phyloP scores from a whole-genome alignment of 35 echinoderm and acorn worm genomes.

The Heliocidaris tuberculata region DNA sequence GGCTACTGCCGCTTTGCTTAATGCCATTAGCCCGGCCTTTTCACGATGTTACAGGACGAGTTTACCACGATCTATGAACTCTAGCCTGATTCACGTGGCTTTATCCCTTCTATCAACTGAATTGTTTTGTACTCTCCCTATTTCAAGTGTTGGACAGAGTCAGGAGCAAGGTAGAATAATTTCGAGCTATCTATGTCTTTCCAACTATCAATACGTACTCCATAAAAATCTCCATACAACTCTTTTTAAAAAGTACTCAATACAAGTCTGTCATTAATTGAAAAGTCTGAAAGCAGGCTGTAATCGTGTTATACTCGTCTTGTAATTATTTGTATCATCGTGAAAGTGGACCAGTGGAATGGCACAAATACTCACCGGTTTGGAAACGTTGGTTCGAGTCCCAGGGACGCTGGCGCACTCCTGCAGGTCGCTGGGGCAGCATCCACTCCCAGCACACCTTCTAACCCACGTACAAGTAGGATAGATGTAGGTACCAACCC shows the following conservation, averaged over 20 bases:
- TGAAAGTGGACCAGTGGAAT: not conserved
- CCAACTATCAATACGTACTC: too few species aligned
- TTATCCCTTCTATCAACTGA: too few species aligned
- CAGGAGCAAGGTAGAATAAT: not conserved
- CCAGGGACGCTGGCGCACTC: slow-evolving; percentile 27
- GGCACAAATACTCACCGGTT: slow-evolving; percentile 34
- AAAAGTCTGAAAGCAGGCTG: not conserved
- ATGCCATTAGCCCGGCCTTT: too few species aligned
- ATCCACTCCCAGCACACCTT: slow-evolving; percentile 45
- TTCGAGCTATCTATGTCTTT: not conserved
- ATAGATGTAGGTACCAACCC: slow-evolving; percentile 23
- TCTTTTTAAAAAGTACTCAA: not conserved
- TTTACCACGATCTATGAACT: too few species aligned
- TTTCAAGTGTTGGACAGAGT: too few species aligned
- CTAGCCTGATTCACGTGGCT: too few species aligned
- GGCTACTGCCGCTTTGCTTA: too few species aligned
- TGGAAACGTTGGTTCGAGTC: slow-evolving; percentile 41
- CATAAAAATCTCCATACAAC: too few species aligned
- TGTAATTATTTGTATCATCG: not conserved
- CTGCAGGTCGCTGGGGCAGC: slow-evolving; percentile 26
- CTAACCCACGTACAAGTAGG: slow-evolving; percentile 56
- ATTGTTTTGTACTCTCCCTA: too few species aligned
- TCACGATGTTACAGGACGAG: too few species aligned
- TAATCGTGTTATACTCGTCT: not conserved
- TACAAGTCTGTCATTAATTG: not conserved